Evolutionary conservation across 2,888 invertebrate genomes (phyloP).

Genomic region (Caenorhabditis angaria): DNA sequence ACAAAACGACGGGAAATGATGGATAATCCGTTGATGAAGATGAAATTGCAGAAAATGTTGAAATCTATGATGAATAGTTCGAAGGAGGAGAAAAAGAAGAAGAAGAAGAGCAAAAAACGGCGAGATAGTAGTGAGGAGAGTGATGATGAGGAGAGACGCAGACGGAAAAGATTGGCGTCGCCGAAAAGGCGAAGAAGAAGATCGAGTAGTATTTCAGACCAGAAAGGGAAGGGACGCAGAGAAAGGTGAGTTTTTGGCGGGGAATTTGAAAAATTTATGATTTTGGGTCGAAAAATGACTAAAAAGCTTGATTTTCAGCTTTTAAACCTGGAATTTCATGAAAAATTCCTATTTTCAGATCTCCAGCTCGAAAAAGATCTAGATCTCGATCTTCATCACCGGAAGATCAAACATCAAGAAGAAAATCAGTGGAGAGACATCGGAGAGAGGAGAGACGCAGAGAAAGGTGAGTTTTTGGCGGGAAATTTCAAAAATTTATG

Average conservation of each 20-base stretch:
- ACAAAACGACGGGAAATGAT: slow-evolving; percentile 56
- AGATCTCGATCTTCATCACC: neutral
- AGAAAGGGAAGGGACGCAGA: neutral
- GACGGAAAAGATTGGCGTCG: slow-evolving; percentile 3
- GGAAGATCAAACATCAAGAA: neutral
- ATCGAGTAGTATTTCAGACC: neutral
- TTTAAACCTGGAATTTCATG: neutral
- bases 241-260: slow-evolving; percentile 1
- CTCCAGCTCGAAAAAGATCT: neutral
- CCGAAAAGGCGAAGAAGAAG: slow-evolving; percentile 1
- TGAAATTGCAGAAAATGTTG: slow-evolving; percentile 59
- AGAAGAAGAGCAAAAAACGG: slow-evolving; percentile 20
- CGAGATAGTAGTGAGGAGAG: slow-evolving; percentile 9
- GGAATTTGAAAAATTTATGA: neutral
- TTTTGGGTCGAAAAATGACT: too few relatives aligned
- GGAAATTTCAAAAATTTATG: neutral
- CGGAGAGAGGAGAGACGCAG: neutral
- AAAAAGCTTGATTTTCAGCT: neutral
- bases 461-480: neutral
- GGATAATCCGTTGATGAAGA: slow-evolving; percentile 64
- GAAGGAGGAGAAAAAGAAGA: slow-evolving; percentile 40
- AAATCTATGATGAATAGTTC: slow-evolving; percentile 50
- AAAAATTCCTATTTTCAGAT: neutral
- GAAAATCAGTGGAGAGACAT: neutral
- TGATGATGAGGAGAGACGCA: slow-evolving; percentile 9